Percentiles rank a stretch among this genome's conserved stretches.
These are phyloP conservation scores for Python bivittatus DNA, from an alignment of 2,113 vertebrate species.

Conservation along the genomic window DNA sequence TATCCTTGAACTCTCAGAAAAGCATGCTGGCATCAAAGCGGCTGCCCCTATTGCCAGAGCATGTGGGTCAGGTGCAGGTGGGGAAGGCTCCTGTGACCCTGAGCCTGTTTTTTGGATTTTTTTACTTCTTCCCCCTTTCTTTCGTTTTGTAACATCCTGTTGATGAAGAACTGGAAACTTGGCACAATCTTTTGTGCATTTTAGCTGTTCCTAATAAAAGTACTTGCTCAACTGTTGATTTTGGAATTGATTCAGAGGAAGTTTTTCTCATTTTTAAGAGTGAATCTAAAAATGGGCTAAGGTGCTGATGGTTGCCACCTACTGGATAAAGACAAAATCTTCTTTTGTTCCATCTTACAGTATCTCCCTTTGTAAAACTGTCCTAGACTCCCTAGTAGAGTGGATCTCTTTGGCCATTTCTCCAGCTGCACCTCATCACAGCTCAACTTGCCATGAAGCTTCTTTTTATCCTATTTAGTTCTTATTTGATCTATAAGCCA, in stretches of 20 bases:
- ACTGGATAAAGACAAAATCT: not conserved
- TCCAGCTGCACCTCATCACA: no score
- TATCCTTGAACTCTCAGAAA: not conserved
- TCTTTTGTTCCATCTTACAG: not conserved
- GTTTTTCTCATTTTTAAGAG: not conserved
- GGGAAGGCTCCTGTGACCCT: not conserved
- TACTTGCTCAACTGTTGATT: not conserved
- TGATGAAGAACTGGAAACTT: not conserved
- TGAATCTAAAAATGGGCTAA: not conserved
- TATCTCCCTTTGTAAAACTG: no score
- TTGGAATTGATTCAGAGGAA: not conserved
- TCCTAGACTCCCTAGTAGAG: no score
- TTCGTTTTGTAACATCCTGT: not conserved
- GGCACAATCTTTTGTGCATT: not conserved
- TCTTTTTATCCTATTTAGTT: no score
- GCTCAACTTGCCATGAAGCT: no score
- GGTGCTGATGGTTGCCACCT: not conserved
- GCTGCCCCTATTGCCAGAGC: not conserved
- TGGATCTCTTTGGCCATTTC: no score
- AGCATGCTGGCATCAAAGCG: not conserved
- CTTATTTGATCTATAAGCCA: no score
- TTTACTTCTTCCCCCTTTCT: not conserved
- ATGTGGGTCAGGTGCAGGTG: not conserved
- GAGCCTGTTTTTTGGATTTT: not conserved
- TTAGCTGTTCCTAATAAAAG: not conserved